Evolutionary conservation across 2,797 vertebrate species (phyloP).

Genomic region (Xiphorhynchus erythropygius): DNA sequence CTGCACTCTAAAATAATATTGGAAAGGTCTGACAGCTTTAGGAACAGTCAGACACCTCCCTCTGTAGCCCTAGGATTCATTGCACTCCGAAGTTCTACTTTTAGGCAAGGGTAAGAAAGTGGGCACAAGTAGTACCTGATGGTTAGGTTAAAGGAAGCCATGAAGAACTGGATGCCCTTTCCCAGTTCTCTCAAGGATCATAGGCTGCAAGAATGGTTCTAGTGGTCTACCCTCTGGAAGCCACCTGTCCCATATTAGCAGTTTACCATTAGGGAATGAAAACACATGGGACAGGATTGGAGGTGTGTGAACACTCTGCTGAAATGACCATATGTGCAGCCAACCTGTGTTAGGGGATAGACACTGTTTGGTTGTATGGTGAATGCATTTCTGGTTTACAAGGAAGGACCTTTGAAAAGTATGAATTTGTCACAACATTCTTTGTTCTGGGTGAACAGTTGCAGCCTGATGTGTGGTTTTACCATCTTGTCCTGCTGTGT

Average conservation of each 20-base stretch:
- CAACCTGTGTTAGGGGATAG: no score
- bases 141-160: background rate
- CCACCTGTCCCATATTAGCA: background rate
- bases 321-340: background rate
- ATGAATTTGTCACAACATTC: background rate
- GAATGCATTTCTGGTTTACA: background rate
- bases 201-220: background rate
- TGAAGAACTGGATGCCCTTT: background rate
- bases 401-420: background rate
- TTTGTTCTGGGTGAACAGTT: background rate
- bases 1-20: background rate
- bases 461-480: background rate
- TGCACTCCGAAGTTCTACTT: accelerated
- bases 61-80: background rate
- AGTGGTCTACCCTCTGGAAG: background rate
- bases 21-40: background rate
- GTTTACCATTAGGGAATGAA: background rate
- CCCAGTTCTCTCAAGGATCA: background rate
- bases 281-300: accelerated
- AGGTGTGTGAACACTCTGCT: background rate
- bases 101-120: background rate
- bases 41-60: background rate
- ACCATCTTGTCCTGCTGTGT: background rate
- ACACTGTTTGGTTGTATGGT: background rate
- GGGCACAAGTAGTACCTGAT: background rate